Percentiles rank a stretch among this genome's conserved stretches.
phyloP scores from a whole-genome alignment of 1,140 invertebrate species.

The Glomeris maerens region DNA sequence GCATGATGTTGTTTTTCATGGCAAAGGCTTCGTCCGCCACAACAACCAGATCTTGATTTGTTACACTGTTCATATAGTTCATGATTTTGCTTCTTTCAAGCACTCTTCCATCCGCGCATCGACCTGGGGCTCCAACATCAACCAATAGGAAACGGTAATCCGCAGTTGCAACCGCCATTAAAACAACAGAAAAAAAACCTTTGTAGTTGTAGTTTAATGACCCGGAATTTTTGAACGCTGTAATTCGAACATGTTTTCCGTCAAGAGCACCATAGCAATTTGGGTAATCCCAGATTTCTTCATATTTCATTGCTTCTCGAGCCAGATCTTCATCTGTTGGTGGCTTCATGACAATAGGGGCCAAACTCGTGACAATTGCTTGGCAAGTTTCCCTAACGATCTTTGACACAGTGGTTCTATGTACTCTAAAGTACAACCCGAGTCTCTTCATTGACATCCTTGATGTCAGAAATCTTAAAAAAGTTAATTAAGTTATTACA shows the following conservation, averaged over 20 bases:
- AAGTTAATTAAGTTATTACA: no score
- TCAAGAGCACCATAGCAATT: constrained; percentile 31
- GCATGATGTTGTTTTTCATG: constrained; percentile 29
- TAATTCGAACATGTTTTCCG: constrained; percentile 28
- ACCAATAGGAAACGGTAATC: constrained; percentile 27
- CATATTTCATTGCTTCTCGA: constrained; percentile 22
- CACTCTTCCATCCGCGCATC: constrained; percentile 26
- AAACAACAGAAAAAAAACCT: constrained; percentile 27
- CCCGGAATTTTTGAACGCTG: constrained; percentile 17
- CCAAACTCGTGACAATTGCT: constrained; percentile 16
- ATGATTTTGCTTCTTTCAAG: constrained; percentile 22
- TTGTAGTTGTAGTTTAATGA: constrained; percentile 34
- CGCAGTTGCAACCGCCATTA: constrained; percentile 27
- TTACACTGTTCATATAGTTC: no score
- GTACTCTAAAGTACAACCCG: no score
- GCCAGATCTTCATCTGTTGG: neutral
- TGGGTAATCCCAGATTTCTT: constrained; percentile 24
- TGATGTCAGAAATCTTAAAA: no score
- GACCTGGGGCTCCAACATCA: constrained; percentile 29
- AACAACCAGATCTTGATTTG: constrained; percentile 14
- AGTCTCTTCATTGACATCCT: no score
- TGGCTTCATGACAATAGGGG: constrained; percentile 12
- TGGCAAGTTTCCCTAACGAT: constrained; percentile 18
- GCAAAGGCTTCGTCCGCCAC: constrained; percentile 33
- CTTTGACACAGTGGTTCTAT: constrained; percentile 14